Evolutionary conservation across 2,113 vertebrate genomes (phyloP).

Genomic region (Ailurus styani): DNA sequence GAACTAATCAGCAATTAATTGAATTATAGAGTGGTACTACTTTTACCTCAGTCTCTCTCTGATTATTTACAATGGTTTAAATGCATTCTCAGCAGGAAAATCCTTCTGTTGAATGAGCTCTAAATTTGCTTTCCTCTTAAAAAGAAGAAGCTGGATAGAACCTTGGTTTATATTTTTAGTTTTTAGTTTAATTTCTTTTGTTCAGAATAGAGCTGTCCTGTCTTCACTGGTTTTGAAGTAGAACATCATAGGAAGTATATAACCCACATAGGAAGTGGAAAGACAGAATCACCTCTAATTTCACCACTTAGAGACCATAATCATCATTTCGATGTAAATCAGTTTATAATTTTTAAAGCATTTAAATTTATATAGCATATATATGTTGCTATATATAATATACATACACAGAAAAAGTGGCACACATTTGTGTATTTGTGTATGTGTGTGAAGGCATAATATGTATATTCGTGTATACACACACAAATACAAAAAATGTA

Average conservation of each 20-base stretch:
- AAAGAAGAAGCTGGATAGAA: neutral
- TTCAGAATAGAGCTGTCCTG: neutral
- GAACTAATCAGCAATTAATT: neutral
- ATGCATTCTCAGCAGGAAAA: constrained; percentile 2
- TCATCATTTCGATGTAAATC: neutral
- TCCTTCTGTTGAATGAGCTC: neutral
- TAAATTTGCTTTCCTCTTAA: neutral
- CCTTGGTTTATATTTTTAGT: neutral
- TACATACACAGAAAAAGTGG: neutral
- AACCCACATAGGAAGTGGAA: neutral
- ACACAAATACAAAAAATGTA: neutral
- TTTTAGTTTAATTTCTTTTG: constrained; percentile 20
- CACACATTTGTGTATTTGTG: neutral
- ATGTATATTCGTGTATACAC: neutral
- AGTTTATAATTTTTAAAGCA: neutral
- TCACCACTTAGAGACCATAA: neutral
- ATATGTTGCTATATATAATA: neutral
- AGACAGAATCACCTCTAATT: neutral
- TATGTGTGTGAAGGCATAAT: neutral
- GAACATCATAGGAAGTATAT: neutral
- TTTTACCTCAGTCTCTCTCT: neutral
- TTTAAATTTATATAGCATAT: neutral
- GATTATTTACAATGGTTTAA: neutral
- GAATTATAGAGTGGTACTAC: neutral
- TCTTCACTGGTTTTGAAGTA: neutral